Evolutionary conservation across 1,140 invertebrate genomes (phyloP).

Genomic region (Eufriesea mexicana): DNA sequence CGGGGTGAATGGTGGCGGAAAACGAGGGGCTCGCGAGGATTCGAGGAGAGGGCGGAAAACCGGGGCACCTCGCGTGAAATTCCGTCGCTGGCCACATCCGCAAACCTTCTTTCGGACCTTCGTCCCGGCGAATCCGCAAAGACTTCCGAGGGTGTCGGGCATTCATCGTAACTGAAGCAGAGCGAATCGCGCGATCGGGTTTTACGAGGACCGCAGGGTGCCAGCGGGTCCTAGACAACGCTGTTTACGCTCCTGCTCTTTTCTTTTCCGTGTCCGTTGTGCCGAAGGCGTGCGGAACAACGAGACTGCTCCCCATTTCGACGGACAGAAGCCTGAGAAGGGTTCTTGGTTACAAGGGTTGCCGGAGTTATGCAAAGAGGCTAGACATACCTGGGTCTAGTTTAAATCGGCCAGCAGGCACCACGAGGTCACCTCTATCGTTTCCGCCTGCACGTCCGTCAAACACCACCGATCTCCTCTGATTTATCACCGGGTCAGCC

Average conservation of each 20-base stretch:
- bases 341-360: slow-evolving; percentile 67
- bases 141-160: slow-evolving; percentile 67
- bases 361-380: slow-evolving; percentile 74
- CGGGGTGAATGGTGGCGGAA: background rate
- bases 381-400: slow-evolving; percentile 42
- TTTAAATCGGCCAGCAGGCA: slow-evolving; percentile 21
- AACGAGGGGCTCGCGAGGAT: background rate
- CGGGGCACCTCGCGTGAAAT: slow-evolving; percentile 39
- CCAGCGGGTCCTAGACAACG: slow-evolving; percentile 13
- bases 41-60: background rate
- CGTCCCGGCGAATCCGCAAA: slow-evolving; percentile 53
- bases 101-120: slow-evolving; percentile 63
- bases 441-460: slow-evolving; percentile 24
- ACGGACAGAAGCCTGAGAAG: slow-evolving; percentile 38
- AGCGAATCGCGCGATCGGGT: slow-evolving; percentile 72
- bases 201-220: slow-evolving; percentile 61
- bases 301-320: background rate
- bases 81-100: slow-evolving; percentile 70
- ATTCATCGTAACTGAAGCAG: slow-evolving; percentile 77
- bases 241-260: slow-evolving; percentile 32
- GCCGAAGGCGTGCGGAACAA: background rate
- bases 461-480: slow-evolving; percentile 36
- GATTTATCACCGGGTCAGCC: slow-evolving; percentile 49
- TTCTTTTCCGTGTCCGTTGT: slow-evolving; percentile 8
- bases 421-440: slow-evolving; percentile 53